phyloP scores from a whole-genome alignment of 1,140 invertebrate genomes.

The Cotesia typhae region DNA sequence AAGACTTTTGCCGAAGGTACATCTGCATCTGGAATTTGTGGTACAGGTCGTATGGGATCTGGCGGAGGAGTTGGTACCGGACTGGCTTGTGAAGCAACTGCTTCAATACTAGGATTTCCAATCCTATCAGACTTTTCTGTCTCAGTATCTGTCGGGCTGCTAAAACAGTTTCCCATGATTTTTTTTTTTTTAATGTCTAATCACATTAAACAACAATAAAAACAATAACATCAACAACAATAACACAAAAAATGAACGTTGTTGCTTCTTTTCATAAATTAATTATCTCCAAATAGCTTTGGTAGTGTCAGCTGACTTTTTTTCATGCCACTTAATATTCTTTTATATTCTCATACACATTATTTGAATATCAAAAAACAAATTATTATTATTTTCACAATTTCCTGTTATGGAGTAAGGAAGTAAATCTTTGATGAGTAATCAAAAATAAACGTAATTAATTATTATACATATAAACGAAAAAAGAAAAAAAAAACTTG shows the following conservation, averaged over 20 bases:
- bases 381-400: not conserved
- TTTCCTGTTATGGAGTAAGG: too few species aligned
- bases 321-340: constrained; percentile 8
- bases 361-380: not conserved
- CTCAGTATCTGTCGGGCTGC: constrained; percentile 72
- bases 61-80: constrained; percentile 74
- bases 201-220: not conserved
- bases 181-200: constrained; percentile 40
- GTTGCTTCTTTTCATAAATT: not conserved
- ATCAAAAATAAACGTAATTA: not conserved
- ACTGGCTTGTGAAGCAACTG: constrained; percentile 69
- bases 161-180: constrained; percentile 77
- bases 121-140: constrained; percentile 71
- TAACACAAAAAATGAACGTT: not conserved
- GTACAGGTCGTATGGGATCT: constrained; percentile 72
- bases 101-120: constrained; percentile 71
- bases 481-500: not conserved
- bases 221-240: not conserved
- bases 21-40: constrained; percentile 71
- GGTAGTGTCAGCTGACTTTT: constrained; percentile 6
- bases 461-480: not conserved
- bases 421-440: too few species aligned
- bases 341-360: not conserved
- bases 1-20: constrained; percentile 86
- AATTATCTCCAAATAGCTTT: not conserved